Evolutionary conservation across 2,113 vertebrate genomes (phyloP), one percentile per base, ranked within the genome.

Genomic region (Zeus faber): DNA sequence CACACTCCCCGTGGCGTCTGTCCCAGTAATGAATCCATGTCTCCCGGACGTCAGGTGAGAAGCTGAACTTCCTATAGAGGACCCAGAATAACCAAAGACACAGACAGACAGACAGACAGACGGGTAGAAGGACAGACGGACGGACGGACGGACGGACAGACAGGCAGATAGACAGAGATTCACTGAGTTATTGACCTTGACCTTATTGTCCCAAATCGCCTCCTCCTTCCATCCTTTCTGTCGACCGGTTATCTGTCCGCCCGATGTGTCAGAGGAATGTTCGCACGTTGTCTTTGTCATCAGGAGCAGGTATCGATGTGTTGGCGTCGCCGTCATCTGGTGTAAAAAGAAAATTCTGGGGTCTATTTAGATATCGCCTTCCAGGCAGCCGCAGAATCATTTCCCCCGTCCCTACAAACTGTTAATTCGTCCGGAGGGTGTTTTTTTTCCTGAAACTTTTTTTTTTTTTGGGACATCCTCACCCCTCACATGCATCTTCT

Each of bases 1-100:
- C 5, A 54, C 54, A 50, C 68, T 62, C 63, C 82, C 80, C 76
- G 84, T 91, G 89, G 84, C 90, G 88, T 90, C 69, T 21, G 74
- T 66, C 70, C 71, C 66, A 50, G 78, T 76, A 81, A 82, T 83
- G 73, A 77, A 84, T 84, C 77, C 66, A 77, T 70, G 71, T 82
- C 73, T 81, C 68, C n/a, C 70, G 70, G 76, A 79, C 62, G 52
- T 80, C 81, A 83, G 83, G 72, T 77, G 74, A 84, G 74, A 81
- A 73, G 74, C 67, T 63, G 58, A 54, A 68, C 81, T 85, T 83
- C 81, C 81, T 85, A 65, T 60, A 23, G 41, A 39, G 56, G 59
- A 71, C 79, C 60, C 57, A 77, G 82, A 86, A 84, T 82, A 86
- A 79, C 76, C 51, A 43, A 58, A 40, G 29, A 49, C 0, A 4